Evolutionary conservation across 1,140 invertebrate genomes (phyloP), one percentile per base, ranked within the genome.

Genomic region (Ladona fulva): DNA sequence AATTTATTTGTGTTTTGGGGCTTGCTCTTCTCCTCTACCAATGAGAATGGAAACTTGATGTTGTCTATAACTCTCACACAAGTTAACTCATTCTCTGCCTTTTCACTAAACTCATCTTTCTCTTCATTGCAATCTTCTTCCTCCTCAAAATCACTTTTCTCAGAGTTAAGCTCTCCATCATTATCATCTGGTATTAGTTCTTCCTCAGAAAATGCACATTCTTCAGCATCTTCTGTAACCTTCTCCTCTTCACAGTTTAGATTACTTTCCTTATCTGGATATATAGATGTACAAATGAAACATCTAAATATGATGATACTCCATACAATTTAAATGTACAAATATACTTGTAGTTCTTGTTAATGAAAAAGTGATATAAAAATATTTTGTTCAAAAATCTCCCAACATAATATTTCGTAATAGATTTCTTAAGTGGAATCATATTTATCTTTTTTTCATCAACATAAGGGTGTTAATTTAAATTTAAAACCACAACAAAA

Each of bases 51-150:
- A n/a, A 89, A 83, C 29, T 89, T 82, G 29, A 88, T 82, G 82
- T 91, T 84, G 81, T 91, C 87, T 44, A 91, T 84, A 22, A 90
- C 88, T 85, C 88, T 88, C 0, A 92, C 89, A 82, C 89, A 90
- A 0, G 89, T 89, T 25, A 89, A 25, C 24, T 79, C 79, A 74
- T 79, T 74, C 10, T 77, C 76, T 66, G n/a, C n/a, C n/a, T 42
- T 77, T 24, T 77, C 24, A 75, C 77, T 42, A 77, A 77, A 75
- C 11, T 29, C 74, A 77, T 59, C 16, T n/a, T 42, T n/a, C 19
- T 25, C 24, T 10, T 25, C 37, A 25, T 80, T 82, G 29, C 82
- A 80, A 76, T 82, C 81, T 44, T 83, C 83, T 77, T 82, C 82
- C n/a, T n/a, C n/a, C n/a, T n/a, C n/a, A n/a, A n/a, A n/a, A 79